Conservation (phyloP, 2,797 vertebrate genomes). For the Aldrovandia affinis region DNA sequence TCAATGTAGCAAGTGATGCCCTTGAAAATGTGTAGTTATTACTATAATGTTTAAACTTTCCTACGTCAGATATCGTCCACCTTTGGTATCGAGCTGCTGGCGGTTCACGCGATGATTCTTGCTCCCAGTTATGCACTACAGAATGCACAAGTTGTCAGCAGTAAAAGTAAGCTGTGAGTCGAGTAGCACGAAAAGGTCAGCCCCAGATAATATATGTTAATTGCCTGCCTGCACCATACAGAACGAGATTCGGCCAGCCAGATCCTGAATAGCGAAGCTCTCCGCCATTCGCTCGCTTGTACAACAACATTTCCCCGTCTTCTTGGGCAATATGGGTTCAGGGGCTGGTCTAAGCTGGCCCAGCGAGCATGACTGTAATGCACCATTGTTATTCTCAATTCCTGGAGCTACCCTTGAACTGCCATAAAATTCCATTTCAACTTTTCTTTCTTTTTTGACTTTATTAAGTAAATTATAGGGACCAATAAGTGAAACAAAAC, state of each 20-base stretch:
- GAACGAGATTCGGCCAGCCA: slow-evolving; percentile 8
- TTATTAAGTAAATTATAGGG: background rate
- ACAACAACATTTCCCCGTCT: background rate
- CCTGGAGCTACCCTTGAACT: background rate
- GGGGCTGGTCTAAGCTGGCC: too few relatives aligned
- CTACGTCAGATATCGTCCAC: background rate
- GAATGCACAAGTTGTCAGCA: background rate
- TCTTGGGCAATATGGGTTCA: background rate
- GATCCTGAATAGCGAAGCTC: background rate
- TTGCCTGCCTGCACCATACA: background rate
- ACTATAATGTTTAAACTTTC: background rate
- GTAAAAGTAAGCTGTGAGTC: background rate
- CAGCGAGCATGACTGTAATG: background rate
- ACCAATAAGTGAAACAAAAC: background rate
- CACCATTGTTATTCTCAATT: background rate
- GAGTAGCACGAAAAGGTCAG: background rate
- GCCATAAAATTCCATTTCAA: background rate
- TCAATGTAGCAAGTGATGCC: background rate
- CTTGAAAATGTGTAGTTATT: background rate
- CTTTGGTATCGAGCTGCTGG: background rate
- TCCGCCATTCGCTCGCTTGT: slow-evolving; percentile 1
- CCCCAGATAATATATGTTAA: slow-evolving; percentile 10
- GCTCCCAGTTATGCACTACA: background rate
- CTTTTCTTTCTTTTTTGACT: background rate
- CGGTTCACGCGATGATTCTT: background rate